Evolutionary conservation across 2,888 invertebrate genomes (phyloP).

Genomic region (Eristalis intricaria): DNA sequence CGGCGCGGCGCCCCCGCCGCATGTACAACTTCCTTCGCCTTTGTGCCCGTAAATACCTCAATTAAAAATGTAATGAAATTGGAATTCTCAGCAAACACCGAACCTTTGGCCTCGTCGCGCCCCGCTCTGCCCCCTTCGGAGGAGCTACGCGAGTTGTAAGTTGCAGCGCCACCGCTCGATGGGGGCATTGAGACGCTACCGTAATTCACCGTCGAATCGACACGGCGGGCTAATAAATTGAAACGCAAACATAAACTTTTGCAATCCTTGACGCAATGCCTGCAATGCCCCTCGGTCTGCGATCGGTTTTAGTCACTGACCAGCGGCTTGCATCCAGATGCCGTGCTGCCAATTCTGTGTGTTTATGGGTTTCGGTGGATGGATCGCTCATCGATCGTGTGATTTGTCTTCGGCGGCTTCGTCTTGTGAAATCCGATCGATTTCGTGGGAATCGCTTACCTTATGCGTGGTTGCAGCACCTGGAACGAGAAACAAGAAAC

Average conservation of each 20-base stretch:
- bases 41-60: slow-evolving; percentile 67
- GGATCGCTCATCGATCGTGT: slow-evolving; percentile 13
- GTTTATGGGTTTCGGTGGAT: slow-evolving; percentile 44
- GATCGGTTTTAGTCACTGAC: slow-evolving; percentile 38
- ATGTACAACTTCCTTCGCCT: slow-evolving; percentile 32
- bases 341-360: slow-evolving; percentile 14
- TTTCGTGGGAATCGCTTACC: slow-evolving; percentile 63
- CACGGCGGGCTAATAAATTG: slow-evolving; percentile 63
- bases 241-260: slow-evolving; percentile 47
- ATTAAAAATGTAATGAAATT: slow-evolving; percentile 69
- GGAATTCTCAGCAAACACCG: slow-evolving; percentile 50
- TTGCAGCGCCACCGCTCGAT: not conserved
- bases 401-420: slow-evolving; percentile 14
- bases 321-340: slow-evolving; percentile 1
- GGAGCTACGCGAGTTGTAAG: not conserved
- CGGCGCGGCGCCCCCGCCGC: not conserved
- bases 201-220: slow-evolving; percentile 7
- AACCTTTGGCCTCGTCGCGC: slow-evolving; percentile 4
- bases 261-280: slow-evolving; percentile 21
- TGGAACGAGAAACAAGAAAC: slow-evolving; percentile 33
- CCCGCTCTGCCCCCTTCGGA: no score
- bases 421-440: slow-evolving; percentile 48
- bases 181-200: slow-evolving; percentile 5
- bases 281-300: not conserved
- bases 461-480: slow-evolving; percentile 47